Percentiles rank a stretch among this genome's conserved stretches.
These are phyloP conservation scores for Chrysolina oricalcia DNA, from an alignment of 2,888 invertebrate genomes.

Conservation along the genomic window DNA sequence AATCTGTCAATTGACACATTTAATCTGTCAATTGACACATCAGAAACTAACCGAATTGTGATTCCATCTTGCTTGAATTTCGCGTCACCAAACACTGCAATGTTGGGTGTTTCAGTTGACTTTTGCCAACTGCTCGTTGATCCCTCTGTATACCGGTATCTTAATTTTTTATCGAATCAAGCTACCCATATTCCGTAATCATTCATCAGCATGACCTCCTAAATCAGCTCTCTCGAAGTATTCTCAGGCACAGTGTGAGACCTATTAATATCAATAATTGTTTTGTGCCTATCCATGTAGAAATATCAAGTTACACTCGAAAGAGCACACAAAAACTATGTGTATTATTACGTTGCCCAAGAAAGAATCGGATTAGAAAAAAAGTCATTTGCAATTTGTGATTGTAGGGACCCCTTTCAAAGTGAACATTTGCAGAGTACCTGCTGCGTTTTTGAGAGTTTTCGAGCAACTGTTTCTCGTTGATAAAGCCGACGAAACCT, in stretches of 20 bases:
- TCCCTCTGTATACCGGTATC: neutral
- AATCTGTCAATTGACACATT: no score
- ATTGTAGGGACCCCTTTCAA: constrained; percentile 54
- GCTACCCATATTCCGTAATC: constrained; percentile 18
- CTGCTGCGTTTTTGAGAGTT: constrained; percentile 55
- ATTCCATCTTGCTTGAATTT: no score
- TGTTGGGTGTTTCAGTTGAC: neutral
- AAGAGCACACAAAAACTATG: constrained; percentile 43
- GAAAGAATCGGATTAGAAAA: constrained; percentile 39
- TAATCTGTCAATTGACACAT: no score
- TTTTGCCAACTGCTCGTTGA: neutral
- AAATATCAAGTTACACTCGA: constrained; percentile 61
- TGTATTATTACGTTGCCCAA: constrained; percentile 22
- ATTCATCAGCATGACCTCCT: constrained; percentile 3
- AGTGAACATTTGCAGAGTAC: constrained; percentile 55
- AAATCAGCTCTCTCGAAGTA: neutral
- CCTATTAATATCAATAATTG: constrained; percentile 51
- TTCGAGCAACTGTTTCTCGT: constrained; percentile 43
- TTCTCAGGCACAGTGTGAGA: constrained; percentile 38
- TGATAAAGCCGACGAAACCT: neutral
- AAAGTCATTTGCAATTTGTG: constrained; percentile 59
- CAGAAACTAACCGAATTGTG: no score
- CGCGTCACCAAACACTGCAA: no score
- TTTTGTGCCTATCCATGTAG: constrained; percentile 58
- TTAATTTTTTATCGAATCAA: neutral